Conservation (phyloP, 2,113 vertebrate genomes). For the Sapayoa aenigma region DNA sequence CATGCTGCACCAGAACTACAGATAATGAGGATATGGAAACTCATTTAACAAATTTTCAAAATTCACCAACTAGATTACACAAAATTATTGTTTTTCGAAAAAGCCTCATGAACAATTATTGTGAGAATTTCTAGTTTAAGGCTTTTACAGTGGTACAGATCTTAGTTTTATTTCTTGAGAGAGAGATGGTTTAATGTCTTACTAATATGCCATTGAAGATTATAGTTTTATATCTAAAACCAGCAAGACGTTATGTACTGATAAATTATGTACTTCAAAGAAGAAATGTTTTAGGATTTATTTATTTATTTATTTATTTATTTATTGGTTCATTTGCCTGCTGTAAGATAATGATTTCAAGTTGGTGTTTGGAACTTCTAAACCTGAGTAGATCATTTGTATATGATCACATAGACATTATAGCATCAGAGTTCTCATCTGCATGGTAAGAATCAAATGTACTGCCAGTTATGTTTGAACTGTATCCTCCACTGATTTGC, state of each 20-base stretch:
- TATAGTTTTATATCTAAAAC: not conserved
- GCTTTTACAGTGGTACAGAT: not conserved
- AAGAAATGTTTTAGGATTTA: not conserved
- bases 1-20: not conserved
- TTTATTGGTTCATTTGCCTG: not conserved
- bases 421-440: not conserved
- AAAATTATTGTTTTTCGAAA: not conserved
- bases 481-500: not conserved
- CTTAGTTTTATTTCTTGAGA: not conserved
- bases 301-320: not conserved
- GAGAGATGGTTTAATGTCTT: not conserved
- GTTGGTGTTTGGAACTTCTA: not conserved
- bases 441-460: not conserved
- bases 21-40: not conserved
- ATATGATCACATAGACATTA: not conserved
- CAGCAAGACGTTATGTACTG: not conserved
- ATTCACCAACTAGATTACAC: not conserved
- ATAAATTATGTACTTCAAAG: not conserved
- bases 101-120: not conserved
- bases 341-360: not conserved
- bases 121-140: not conserved
- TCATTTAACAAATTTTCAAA: not conserved
- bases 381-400: not conserved
- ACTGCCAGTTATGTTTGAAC: not conserved
- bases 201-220: not conserved